Evolutionary conservation across 2,888 invertebrate species (phyloP).

Genomic region (Drosophila helvetica): DNA sequence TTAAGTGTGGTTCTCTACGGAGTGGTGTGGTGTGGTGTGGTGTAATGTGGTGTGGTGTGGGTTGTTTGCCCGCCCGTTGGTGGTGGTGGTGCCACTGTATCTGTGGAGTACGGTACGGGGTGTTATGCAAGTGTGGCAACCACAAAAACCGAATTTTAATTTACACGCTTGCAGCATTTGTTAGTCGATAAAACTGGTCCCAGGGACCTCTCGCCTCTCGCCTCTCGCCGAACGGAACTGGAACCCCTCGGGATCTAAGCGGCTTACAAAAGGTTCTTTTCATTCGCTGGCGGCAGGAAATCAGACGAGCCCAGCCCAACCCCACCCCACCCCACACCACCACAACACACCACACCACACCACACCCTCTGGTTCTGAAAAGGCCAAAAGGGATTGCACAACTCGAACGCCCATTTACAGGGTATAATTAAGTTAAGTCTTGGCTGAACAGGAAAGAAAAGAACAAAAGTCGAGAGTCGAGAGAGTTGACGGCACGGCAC

Average conservation of each 20-base stretch:
- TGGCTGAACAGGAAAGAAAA: constrained; percentile 60
- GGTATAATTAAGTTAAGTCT: constrained; percentile 73
- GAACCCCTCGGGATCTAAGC: constrained; percentile 62
- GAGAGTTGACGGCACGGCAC: constrained; percentile 10
- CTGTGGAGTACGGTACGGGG: constrained; percentile 39
- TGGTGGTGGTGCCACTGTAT: constrained; percentile 18
- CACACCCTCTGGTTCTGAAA: constrained; percentile 4
- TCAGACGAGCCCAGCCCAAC: constrained; percentile 31
- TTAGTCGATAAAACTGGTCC: constrained; percentile 63
- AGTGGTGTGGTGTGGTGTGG: constrained; percentile 47
- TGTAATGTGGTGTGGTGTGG: constrained; percentile 19
- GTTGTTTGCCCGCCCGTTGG: constrained; percentile 63
- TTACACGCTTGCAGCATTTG: constrained; percentile 80
- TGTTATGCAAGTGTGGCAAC: constrained; percentile 77
- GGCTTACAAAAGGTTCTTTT: constrained; percentile 72
- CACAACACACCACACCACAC: neutral
- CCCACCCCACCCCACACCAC: constrained; percentile 10
- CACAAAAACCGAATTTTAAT: constrained; percentile 79
- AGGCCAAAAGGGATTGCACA: constrained; percentile 63
- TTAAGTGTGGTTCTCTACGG: constrained; percentile 43
- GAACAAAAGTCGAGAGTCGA: constrained; percentile 68
- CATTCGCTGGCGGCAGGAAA: constrained; percentile 55
- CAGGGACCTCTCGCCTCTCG: constrained; percentile 15
- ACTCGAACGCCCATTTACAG: constrained; percentile 77
- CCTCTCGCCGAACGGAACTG: neutral